Evolutionary conservation across 2,113 vertebrate genomes (phyloP), one percentile per base, ranked within the genome.

Genomic region (Cathartes aura): DNA sequence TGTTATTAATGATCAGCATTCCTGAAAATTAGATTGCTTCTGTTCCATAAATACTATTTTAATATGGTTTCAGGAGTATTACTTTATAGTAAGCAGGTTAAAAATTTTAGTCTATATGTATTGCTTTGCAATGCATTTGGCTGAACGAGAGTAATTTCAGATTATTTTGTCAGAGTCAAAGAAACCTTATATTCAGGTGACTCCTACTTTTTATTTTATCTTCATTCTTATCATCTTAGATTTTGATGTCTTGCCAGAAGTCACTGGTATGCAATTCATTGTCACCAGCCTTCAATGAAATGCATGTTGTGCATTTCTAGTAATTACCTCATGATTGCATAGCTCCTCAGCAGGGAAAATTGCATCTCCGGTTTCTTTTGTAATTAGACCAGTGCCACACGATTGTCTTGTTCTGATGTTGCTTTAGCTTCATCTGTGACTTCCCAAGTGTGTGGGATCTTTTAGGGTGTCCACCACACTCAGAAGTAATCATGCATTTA

Each of bases 221-320:
- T 9, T 53, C 18, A 27, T 67, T 75, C 52, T 66, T 68, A 43
- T 5, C 0, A 4, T 86, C 32, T 42, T 60, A 82, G 43, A 12
- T 91, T 84, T 75, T 95, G 64, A 83, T 76, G 14, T 79, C 80
- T 91, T 94, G 32, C 47, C 56, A 68, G 6, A 96, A 96, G 72
- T 91, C 52, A 36, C 59, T 59, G 59, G 45, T 70, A 74, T 0
- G 6, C 47, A 48, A 29, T 76, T 94, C 30, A 10, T 71, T 92
- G 89, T 92, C 67, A 78, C 50, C 47, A 45, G 30, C 47, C 34
- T 83, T 93, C 56, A 63, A 9, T 79, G 83, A 91, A 88, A 58
- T 4, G 15, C 29, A 18, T 45, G 59, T 60, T 96, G 48, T 81
- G 55, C 29, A 14, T 83, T 89, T 93, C 60, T 70, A 36, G 21